phyloP scores from a whole-genome alignment of 2,113 vertebrate genomes.

The Charadrius vociferus region DNA sequence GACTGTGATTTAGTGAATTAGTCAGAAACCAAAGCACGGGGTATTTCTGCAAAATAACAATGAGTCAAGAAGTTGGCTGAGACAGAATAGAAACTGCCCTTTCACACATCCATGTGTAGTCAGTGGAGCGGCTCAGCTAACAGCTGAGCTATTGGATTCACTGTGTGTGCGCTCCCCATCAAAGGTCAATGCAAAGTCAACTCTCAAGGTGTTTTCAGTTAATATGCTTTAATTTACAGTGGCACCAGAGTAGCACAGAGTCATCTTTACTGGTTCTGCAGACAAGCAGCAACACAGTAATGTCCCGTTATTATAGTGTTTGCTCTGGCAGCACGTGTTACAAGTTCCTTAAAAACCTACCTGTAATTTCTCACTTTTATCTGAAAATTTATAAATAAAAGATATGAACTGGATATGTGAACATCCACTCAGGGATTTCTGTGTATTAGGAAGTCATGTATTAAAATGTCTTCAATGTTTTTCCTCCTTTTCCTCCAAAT shows the following conservation, averaged over 20 bases:
- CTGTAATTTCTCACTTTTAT: neutral
- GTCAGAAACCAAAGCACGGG: neutral
- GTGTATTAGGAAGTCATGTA: neutral
- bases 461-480: neutral
- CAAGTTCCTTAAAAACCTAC: neutral
- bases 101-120: neutral
- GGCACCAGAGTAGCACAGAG: neutral
- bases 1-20: neutral
- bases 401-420: neutral
- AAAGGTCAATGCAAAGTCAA: neutral
- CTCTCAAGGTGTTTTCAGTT: neutral
- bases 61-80: neutral
- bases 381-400: neutral
- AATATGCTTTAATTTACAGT: neutral
- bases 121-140: neutral
- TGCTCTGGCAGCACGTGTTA: fast-evolving
- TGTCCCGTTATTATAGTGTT: neutral
- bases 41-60: neutral
- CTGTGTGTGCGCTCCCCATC: neutral
- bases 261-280: neutral
- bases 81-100: neutral
- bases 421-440: neutral
- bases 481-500: neutral
- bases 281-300: neutral
- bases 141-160: neutral